A percentile compares a stretch with the other conserved stretches of the same genome.
Conservation (phyloP, 2,797 vertebrate genomes). For the Anas bahamensis region DNA sequence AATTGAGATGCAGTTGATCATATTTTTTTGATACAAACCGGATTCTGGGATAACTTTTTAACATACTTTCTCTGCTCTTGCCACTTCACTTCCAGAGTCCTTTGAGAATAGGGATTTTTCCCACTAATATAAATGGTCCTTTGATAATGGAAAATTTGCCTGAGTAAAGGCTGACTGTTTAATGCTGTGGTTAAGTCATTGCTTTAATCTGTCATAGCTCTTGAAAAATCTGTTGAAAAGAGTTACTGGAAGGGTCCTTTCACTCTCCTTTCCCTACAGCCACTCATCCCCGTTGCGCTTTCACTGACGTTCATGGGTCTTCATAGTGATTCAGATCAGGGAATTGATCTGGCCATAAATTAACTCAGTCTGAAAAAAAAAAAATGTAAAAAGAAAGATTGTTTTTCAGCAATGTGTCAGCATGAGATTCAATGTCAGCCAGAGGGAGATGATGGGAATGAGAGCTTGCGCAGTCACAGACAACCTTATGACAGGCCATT, state of each 20-base stretch:
- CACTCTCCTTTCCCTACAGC: background rate
- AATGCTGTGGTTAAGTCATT: conserved; percentile 38
- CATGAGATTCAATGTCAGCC: background rate
- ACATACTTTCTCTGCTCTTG: background rate
- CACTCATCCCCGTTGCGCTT: background rate
- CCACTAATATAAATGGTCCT: conserved; percentile 27
- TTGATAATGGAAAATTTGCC: conserved; percentile 65
- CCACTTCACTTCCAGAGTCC: background rate
- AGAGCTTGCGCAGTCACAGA: background rate
- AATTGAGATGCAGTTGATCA: background rate
- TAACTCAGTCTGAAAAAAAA: background rate
- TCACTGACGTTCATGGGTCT: background rate
- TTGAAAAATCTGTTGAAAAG: conserved; percentile 40
- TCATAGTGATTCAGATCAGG: background rate
- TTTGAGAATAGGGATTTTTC: conserved; percentile 4
- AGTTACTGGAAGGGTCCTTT: conserved; percentile 41
- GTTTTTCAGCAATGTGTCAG: background rate
- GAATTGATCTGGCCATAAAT: background rate
- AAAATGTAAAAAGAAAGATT: background rate
- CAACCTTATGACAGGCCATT: background rate
- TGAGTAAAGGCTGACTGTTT: conserved; percentile 37
- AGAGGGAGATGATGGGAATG: background rate
- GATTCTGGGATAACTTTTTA: background rate
- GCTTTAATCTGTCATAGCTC: conserved; percentile 40
- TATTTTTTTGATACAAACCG: background rate